Percentiles rank a stretch among this genome's conserved stretches.
These are phyloP conservation scores for Stigmatopora nigra DNA, from an alignment of 2,113 vertebrate species.

Conservation along the genomic window DNA sequence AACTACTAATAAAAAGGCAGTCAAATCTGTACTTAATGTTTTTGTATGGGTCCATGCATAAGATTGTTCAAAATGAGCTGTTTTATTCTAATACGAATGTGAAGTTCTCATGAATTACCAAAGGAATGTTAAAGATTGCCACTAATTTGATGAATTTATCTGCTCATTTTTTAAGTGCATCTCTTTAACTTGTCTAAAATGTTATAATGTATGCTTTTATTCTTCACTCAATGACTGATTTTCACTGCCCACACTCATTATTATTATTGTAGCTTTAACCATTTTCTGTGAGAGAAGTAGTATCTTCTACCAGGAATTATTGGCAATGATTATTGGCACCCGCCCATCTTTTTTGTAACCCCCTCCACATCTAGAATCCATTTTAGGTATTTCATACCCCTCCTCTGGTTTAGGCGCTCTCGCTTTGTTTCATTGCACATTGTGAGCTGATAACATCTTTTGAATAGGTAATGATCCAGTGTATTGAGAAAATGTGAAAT, in stretches of 20 bases:
- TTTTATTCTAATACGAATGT: background rate
- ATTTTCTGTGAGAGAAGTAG: conserved; percentile 10
- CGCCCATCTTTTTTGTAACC: conserved; percentile 29
- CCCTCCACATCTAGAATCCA: conserved; percentile 29
- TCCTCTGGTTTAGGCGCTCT: conserved; percentile 36
- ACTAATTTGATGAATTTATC: background rate
- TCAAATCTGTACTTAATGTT: too few species aligned
- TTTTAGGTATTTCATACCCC: conserved; percentile 40
- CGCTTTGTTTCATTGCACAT: conserved; percentile 55
- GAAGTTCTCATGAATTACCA: background rate
- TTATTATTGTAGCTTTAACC: conserved; percentile 9
- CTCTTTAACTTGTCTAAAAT: background rate
- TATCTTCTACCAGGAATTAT: conserved; percentile 33
- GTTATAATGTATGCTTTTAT: background rate
- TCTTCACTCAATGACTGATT: background rate
- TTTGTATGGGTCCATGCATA: too few species aligned
- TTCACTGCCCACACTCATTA: background rate
- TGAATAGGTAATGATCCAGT: conserved; percentile 74
- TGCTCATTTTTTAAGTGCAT: background rate
- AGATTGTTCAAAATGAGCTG: background rate
- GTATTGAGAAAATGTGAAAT: conserved; percentile 71
- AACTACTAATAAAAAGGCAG: too few species aligned
- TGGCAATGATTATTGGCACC: conserved; percentile 47
- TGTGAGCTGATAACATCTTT: conserved; percentile 66
- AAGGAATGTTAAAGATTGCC: background rate